A percentile compares a stretch with the other conserved stretches of the same genome.
phyloP scores from a whole-genome alignment of 64 coral and sea anemone species.

The Montipora foliosa region DNA sequence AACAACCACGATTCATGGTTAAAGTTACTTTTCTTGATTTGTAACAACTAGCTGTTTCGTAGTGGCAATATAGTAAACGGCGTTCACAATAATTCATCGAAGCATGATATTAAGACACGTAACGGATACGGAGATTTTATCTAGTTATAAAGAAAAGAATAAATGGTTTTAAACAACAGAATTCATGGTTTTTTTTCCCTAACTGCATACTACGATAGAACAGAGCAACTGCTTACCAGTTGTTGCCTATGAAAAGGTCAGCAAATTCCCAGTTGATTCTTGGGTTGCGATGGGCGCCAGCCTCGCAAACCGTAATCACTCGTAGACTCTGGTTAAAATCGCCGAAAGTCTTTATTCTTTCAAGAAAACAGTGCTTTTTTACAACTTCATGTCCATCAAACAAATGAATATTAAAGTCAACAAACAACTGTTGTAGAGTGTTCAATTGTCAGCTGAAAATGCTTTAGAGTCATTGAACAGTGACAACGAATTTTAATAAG shows the following conservation, averaged over 20 bases:
- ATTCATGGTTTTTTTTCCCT: background rate
- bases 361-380: background rate
- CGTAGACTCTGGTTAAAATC: background rate
- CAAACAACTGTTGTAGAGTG: background rate
- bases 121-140: background rate
- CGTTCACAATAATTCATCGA: background rate
- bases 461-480: background rate
- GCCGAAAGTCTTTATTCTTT: background rate
- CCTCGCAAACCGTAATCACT: background rate
- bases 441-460: background rate
- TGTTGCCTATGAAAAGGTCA: background rate
- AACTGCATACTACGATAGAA: background rate
- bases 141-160: background rate
- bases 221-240: background rate
- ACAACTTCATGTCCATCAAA: background rate
- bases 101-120: background rate
- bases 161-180: background rate
- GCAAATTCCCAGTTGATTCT: background rate
- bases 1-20: too few relatives aligned
- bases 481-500: constrained; percentile 35
- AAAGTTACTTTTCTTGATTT: too few relatives aligned
- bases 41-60: too few relatives aligned
- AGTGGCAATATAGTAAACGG: background rate
- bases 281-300: background rate
- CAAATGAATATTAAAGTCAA: background rate